Conservation (phyloP, 2,797 vertebrate genomes). For the Presbytis comata region DNA sequence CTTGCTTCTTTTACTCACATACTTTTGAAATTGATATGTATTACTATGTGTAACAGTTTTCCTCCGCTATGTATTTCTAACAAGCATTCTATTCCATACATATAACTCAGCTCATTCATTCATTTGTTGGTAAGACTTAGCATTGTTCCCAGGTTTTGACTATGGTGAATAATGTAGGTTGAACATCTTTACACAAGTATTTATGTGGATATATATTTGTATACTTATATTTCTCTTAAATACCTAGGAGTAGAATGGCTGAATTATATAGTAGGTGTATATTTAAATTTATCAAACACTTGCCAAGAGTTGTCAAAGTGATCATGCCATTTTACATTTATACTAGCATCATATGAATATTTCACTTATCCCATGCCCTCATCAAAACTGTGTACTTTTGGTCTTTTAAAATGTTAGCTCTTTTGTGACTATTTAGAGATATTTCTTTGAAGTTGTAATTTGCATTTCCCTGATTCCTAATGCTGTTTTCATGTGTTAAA, state of each 20-base stretch:
- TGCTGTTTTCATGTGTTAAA: not conserved
- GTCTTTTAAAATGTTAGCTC: not conserved
- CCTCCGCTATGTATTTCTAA: not conserved
- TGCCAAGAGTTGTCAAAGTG: not conserved
- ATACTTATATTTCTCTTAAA: not conserved
- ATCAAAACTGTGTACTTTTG: not conserved
- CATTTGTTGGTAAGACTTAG: not conserved
- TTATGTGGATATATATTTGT: not conserved
- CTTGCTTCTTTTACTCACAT: not conserved
- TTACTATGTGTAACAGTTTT: not conserved
- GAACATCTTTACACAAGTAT: not conserved
- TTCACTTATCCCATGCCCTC: not conserved
- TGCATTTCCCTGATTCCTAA: not conserved
- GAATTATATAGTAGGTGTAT: not conserved
- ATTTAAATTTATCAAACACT: not conserved
- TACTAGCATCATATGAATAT: not conserved
- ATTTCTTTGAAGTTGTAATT: not conserved
- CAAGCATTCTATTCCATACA: not conserved
- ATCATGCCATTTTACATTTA: not conserved
- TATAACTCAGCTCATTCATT: not conserved
- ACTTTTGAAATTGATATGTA: not conserved
- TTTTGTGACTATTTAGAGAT: not conserved
- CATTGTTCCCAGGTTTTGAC: not conserved
- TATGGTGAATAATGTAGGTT: not conserved
- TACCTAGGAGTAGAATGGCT: not conserved